These are phyloP conservation scores for Melanargia galathea DNA, from an alignment of 2,888 invertebrate genomes.

Conservation along the genomic window DNA sequence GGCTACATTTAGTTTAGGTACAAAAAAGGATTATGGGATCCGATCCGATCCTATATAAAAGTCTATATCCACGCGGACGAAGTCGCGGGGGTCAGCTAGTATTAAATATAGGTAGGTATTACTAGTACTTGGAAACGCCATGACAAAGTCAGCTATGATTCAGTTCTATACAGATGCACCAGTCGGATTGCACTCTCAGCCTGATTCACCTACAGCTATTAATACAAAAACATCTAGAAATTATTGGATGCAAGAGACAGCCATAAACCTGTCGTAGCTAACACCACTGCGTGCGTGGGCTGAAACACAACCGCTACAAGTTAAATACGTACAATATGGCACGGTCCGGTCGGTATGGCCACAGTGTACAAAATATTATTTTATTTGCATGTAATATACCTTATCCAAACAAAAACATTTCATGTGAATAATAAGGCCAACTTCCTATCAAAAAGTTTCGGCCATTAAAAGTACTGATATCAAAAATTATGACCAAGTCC, in stretches of 20 bases:
- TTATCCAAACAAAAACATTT: no score
- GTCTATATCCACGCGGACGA: no score
- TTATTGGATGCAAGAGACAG: conserved; percentile 24
- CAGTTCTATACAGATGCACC: background rate
- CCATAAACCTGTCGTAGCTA: conserved; percentile 31
- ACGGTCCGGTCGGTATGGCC: conserved; percentile 19
- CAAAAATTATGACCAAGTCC: no score
- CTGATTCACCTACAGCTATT: conserved; percentile 16
- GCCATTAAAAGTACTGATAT: no score
- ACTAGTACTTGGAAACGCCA: no score
- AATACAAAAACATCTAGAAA: conserved; percentile 26
- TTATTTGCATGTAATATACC: conserved; percentile 14
- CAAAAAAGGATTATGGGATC: no score
- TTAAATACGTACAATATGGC: conserved; percentile 25
- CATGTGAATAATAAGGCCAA: no score
- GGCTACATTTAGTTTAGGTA: no score
- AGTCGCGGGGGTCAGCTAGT: no score
- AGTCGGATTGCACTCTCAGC: background rate
- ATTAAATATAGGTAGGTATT: no score
- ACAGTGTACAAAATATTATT: conserved; percentile 23
- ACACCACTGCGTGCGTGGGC: conserved; percentile 38
- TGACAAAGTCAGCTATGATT: background rate
- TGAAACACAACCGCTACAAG: conserved; percentile 44
- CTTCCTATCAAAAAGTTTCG: no score
- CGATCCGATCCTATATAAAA: no score